Conservation (phyloP, 2,113 vertebrate species). For the Hippoglossus stenolepis region DNA sequence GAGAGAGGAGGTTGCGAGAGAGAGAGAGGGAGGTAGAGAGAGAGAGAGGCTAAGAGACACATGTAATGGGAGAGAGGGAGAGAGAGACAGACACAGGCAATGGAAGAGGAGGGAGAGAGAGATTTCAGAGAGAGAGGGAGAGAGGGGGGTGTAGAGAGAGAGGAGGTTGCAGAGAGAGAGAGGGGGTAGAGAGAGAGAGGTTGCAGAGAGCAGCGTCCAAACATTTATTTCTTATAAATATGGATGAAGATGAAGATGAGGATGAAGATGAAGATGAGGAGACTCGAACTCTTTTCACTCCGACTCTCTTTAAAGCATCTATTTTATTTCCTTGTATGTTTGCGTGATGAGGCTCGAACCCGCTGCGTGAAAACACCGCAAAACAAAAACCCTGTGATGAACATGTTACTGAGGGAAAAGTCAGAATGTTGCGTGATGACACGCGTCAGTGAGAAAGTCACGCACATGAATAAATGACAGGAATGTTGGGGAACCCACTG, state of each 20-base stretch:
- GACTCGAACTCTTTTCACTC: not conserved
- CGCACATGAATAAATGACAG: not conserved
- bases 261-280: not conserved
- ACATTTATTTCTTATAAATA: constrained; percentile 21
- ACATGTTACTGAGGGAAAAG: too few species aligned
- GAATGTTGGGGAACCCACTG: not conserved
- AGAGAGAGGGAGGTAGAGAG: too few species aligned
- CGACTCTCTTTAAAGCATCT: not conserved
- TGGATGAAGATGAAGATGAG: not conserved
- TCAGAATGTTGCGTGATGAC: too few species aligned
- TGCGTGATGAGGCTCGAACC: not conserved
- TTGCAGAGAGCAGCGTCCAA: not conserved
- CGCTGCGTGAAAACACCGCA: too few species aligned
- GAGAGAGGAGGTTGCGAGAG: too few species aligned
- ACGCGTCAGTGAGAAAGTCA: not conserved
- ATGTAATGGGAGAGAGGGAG: not conserved
- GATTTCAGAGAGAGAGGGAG: not conserved
- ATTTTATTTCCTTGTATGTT: not conserved
- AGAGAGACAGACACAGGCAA: too few species aligned
- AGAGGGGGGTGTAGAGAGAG: not conserved
- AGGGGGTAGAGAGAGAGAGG: not conserved
- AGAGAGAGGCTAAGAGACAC: too few species aligned
- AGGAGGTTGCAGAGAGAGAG: too few species aligned
- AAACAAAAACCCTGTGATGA: too few species aligned
- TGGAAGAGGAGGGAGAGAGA: not conserved